Percentiles rank a stretch among this genome's conserved stretches.
Conservation (phyloP, 2,113 vertebrate species). For the Bos javanicus region DNA sequence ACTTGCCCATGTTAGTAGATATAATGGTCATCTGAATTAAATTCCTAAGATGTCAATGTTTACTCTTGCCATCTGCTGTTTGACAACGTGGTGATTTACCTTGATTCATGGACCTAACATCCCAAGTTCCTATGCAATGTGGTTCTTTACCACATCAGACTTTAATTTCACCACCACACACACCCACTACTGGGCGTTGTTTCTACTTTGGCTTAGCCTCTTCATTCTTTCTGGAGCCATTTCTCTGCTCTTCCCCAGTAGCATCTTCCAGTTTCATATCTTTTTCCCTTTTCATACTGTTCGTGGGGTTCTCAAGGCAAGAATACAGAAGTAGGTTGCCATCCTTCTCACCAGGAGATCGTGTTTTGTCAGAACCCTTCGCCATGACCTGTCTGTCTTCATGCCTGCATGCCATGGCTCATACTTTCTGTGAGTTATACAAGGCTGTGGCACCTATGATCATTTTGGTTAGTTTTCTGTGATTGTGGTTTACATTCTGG, state of each 20-base stretch:
- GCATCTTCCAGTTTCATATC: neutral
- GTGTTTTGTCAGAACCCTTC: too few species aligned
- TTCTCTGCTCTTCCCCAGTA: neutral
- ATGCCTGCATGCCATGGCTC: too few species aligned
- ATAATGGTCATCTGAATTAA: neutral
- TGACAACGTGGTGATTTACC: neutral
- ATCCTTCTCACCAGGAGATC: neutral
- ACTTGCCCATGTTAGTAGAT: neutral
- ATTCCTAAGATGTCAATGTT: neutral
- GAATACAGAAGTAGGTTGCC: neutral
- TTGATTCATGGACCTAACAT: neutral
- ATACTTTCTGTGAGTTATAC: too few species aligned
- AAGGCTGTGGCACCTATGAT: too few species aligned
- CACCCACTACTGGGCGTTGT: accelerated
- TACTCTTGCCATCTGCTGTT: neutral
- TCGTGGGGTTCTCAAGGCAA: neutral
- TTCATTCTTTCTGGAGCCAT: neutral
- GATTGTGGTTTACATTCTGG: too few species aligned
- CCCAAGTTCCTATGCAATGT: neutral
- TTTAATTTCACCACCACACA: neutral
- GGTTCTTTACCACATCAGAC: neutral
- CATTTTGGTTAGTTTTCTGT: too few species aligned
- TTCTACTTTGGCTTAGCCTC: neutral
- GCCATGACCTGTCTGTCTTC: too few species aligned
- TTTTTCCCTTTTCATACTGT: neutral